Evolutionary conservation across 2,797 vertebrate species (phyloP).

Genomic region (Catostomus latipinnis): DNA sequence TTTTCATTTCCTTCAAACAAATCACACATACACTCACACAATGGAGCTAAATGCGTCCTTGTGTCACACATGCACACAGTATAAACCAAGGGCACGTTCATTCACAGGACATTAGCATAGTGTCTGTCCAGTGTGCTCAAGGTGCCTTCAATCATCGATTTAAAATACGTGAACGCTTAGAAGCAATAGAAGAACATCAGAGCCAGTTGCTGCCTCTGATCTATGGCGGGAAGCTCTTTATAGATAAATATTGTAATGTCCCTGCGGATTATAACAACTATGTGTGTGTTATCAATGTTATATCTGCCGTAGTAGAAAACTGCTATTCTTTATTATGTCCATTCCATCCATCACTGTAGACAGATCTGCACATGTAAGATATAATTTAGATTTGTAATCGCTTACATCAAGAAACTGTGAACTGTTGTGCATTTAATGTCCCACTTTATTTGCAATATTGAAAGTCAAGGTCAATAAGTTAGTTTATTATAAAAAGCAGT

Average conservation of each 20-base stretch:
- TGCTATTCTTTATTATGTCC: not conserved
- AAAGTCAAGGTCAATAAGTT: not conserved
- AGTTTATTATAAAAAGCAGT: too few relatives aligned
- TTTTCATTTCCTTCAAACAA: slow-evolving; percentile 42
- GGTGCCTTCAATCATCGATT: slow-evolving; percentile 68
- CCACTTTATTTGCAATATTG: not conserved
- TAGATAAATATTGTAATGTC: slow-evolving; percentile 1
- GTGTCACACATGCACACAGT: slow-evolving; percentile 11
- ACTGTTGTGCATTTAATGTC: not conserved
- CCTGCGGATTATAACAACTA: not conserved
- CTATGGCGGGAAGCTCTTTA: not conserved
- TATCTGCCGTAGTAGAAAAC: not conserved
- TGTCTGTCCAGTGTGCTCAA: slow-evolving; percentile 61
- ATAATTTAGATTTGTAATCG: not conserved
- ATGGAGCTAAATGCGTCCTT: slow-evolving; percentile 29
- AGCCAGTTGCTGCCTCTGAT: not conserved
- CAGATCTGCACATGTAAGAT: not conserved
- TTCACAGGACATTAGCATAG: slow-evolving; percentile 70
- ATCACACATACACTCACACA: slow-evolving; percentile 7
- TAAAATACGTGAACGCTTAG: not conserved
- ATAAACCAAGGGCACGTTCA: slow-evolving; percentile 61
- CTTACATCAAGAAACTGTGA: not conserved
- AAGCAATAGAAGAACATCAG: not conserved
- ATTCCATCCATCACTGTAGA: slow-evolving; percentile 1
- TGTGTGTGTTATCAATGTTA: not conserved